Percentiles rank a stretch among this genome's conserved stretches.
Evolutionary conservation across 2,888 invertebrate species (phyloP).

Genomic region (Agrotis clavis): DNA sequence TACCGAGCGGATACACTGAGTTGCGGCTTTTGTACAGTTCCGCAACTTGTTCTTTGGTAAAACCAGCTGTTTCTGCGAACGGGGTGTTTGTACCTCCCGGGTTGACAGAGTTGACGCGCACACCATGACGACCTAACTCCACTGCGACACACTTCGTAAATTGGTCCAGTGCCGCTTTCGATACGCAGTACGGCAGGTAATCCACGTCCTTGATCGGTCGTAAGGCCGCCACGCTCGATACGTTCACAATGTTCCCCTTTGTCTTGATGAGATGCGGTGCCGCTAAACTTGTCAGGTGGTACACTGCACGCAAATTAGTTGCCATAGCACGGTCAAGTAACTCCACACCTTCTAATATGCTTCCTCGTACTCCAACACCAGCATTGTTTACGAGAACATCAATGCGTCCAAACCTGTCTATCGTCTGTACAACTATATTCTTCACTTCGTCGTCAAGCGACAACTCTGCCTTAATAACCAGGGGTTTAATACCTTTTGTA

Average conservation of each 20-base stretch:
- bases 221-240: constrained; percentile 97
- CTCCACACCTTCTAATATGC: constrained; percentile 95
- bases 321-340: constrained; percentile 96
- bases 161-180: constrained; percentile 98
- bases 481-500: constrained; percentile 84
- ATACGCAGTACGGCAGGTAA: constrained; percentile 96
- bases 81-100: constrained; percentile 97
- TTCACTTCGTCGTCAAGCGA: constrained; percentile 93
- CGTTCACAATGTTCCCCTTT: constrained; percentile 97
- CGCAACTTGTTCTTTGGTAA: constrained; percentile 90
- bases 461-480: constrained; percentile 92
- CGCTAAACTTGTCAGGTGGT: constrained; percentile 95
- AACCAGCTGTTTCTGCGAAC: constrained; percentile 92
- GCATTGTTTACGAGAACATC: constrained; percentile 97
- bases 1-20: constrained; percentile 96
- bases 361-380: constrained; percentile 94
- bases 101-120: constrained; percentile 97
- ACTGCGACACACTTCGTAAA: constrained; percentile 97
- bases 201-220: constrained; percentile 91
- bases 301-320: constrained; percentile 95
- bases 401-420: constrained; percentile 93
- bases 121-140: constrained; percentile 94
- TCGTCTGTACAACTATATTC: constrained; percentile 92
- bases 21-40: constrained; percentile 95
- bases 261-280: constrained; percentile 95